phyloP scores from a whole-genome alignment of 2,113 vertebrate genomes.

The Hystrix cristata region DNA sequence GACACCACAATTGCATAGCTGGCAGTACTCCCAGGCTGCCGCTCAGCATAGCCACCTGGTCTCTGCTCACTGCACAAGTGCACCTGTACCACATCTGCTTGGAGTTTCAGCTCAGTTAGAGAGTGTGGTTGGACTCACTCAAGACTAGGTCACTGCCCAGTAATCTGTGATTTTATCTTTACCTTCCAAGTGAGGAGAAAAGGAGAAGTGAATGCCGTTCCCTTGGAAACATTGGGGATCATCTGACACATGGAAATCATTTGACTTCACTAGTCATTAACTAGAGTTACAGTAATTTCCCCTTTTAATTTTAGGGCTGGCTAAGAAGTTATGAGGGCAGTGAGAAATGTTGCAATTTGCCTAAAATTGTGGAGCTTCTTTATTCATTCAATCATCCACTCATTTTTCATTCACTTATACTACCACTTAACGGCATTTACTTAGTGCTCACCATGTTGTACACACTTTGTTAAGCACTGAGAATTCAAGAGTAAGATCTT shows the following conservation, averaged over 20 bases:
- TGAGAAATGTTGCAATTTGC: background rate
- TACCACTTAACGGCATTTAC: background rate
- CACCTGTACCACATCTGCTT: background rate
- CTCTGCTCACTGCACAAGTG: too few relatives aligned
- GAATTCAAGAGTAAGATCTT: conserved; percentile 31
- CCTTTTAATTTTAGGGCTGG: background rate
- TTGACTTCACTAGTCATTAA: background rate
- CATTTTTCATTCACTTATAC: background rate
- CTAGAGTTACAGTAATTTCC: background rate
- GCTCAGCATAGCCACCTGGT: background rate
- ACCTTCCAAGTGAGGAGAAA: background rate
- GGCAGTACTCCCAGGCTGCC: background rate
- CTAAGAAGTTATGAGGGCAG: background rate
- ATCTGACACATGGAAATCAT: background rate
- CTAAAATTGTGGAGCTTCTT: background rate
- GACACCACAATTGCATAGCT: background rate
- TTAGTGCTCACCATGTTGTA: background rate
- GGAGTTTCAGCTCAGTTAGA: background rate
- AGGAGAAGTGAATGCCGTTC: background rate
- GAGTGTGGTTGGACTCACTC: background rate
- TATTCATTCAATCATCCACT: background rate
- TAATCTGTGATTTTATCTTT: background rate
- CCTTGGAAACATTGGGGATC: background rate
- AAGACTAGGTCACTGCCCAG: background rate
- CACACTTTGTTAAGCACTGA: background rate